Base-by-base conservation (phyloP, 2,113 vertebrate genomes). In the Manacus vitellinus region DNA sequence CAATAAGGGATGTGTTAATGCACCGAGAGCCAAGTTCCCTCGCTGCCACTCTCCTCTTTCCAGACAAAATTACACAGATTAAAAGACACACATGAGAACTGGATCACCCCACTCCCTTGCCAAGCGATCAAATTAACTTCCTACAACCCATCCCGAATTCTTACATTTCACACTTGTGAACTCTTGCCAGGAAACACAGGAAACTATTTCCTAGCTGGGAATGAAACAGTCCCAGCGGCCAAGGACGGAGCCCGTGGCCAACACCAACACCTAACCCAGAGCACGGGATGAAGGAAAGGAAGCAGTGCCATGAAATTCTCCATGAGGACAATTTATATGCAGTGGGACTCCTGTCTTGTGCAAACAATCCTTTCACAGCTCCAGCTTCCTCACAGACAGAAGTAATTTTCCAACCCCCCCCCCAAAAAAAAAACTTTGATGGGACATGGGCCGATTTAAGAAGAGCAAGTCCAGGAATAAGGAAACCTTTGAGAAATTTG, bases 61-160 rank as follows among this genome's bases (percentile, higher is more conserved):
- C 14, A 61, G 84, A 78, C 58, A 68, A 81, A 95, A 85, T 68
- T 15, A 65, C 61, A 24, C 22, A 66, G 71, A 85, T 82, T 81
- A 35, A 63, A 91, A 89, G 78, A 63, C 62, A 37, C 61, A 37
- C 74, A 43, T n/a, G 62, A 85, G 90, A 93, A 96, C 54, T 52
- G 67, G 78, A 94, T 85, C 67, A 79, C 25, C 33, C 54, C 39
- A 5, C 18, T 72, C 73, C 46, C 83, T 4, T 33, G 74, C 92
- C 87, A 87, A 89, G 84, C 1, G 89, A 95, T 93, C 89, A 65
- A 87, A 81, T 96, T 56, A 85, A 88, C 92, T 93, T 93, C 72
- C 63, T 92, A 85, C 55, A 79, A 68, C 52, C 39, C 51, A 44
- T 24, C 82, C 85, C 75, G 35, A 83, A 83, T 54, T 78, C 93